Evolutionary conservation across 2,797 vertebrate species (phyloP), one percentile per base, ranked within the genome.

Genomic region (Sebastes steindachneri): DNA sequence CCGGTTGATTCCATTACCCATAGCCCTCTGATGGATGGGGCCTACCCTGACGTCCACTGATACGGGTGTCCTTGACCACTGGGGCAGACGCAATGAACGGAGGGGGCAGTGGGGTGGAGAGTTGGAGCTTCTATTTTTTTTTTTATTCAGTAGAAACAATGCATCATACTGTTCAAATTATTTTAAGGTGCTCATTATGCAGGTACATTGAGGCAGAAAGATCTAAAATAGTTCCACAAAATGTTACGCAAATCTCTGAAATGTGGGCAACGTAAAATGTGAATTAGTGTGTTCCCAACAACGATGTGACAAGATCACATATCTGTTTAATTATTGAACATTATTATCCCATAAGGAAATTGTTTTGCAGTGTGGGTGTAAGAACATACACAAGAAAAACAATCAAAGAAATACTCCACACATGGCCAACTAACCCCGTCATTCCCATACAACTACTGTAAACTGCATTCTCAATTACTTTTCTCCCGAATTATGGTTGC

Each of bases 1-100:
- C 87, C 23, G 93, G 89, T 92, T 94, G 93, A 95, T 96, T 96
- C 93, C 94, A 96, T 96, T 95, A 96, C 95, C 93, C 91, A 91
- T 79, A 68, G 86, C 68, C 80, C 60, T 78, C 91, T 96, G 95
- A 96, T 96, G 92, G 95, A 96, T 96, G 93, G 92, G 85, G 78
- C 82, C 90, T 88, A 88, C 92, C 90, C 91, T 90, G 91, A 93
- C 91, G 83, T 88, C 88, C 88, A 91, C 93, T 94, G 94, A 96
- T 95, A 94, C 33, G 87, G 80, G 91, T 92, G 95, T 96, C 95
- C 95, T 96, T 96, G 95, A 95, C 92, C 92, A 93, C 80, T 62
- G 86, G 87, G 90, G 90, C 87, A 92, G 79, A 90, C 19, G 80
- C 84, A 85, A 68, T 82, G 86, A 80, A 84, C 25, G 62, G 68